A percentile compares a stretch with the other conserved stretches of the same genome.
phyloP scores from a whole-genome alignment of 2,113 vertebrate genomes.

The Stigmatopora argus region DNA sequence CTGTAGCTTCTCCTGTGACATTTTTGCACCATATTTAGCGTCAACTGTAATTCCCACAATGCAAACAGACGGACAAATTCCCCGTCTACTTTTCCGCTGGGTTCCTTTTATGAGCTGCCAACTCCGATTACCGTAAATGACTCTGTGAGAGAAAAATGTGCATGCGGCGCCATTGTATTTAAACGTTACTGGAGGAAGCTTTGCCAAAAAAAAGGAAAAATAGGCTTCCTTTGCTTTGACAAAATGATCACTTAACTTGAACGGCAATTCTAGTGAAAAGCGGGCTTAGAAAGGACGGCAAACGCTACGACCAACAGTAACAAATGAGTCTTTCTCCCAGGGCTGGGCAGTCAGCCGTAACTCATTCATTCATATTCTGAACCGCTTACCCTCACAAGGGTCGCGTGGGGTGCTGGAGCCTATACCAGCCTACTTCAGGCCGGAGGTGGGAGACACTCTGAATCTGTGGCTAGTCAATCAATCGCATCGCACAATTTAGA shows the following conservation, averaged over 20 bases:
- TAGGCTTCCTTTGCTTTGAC: constrained; percentile 18
- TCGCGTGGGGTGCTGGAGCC: too few species aligned
- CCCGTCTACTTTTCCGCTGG: not conserved
- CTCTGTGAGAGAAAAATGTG: constrained; percentile 23
- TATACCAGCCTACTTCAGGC: too few species aligned
- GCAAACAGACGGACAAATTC: not conserved
- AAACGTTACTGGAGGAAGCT: constrained; percentile 25
- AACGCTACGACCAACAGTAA: not conserved
- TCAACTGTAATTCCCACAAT: not conserved
- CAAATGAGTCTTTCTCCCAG: not conserved
- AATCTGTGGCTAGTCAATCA: too few species aligned
- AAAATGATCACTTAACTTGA: constrained; percentile 17
- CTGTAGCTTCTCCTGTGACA: not conserved
- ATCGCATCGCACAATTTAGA: too few species aligned
- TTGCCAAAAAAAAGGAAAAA: constrained; percentile 33
- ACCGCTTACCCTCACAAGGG: too few species aligned
- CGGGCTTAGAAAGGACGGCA: constrained; percentile 1
- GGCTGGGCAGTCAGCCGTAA: too few species aligned
- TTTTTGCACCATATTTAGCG: not conserved
- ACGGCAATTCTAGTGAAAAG: constrained; percentile 9
- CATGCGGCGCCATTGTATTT: constrained; percentile 18
- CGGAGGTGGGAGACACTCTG: too few species aligned
- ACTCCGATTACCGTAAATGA: constrained; percentile 21
- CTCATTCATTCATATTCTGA: too few species aligned
- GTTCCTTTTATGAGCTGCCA: constrained; percentile 13